Base-by-base conservation (phyloP, 2,797 vertebrate genomes). In the Pyrocephalus nanus region DNA sequence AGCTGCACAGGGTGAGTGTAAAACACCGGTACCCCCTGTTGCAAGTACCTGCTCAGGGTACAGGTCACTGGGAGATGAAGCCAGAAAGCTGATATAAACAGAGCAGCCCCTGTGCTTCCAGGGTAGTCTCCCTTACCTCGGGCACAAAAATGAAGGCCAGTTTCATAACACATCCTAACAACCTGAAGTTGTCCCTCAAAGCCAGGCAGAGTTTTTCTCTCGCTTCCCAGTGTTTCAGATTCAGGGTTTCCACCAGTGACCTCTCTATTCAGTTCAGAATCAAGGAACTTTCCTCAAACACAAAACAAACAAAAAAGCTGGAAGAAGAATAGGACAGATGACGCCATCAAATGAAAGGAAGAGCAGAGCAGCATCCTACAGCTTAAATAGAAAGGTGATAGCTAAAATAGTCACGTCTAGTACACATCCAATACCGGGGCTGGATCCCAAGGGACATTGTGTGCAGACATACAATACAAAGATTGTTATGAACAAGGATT, bases 401-500 rank as follows among this genome's bases (percentile, higher is more conserved):
- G 73, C 94, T 94, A 88, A 96, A 97, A 96, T 79, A 96, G 85
- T 96, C 70, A 88, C 16, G 64, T 84, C 88, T 90, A 90, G 83
- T 50, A 76, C 71, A 70, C 71, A 47, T 70, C 71, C 70, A 93
- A 38, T 53, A 60, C 88, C 0, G 0, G 76, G 90, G 79, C 55
- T 93, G 91, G 87, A 92, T 84, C 95, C 83, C 79, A 27, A 86
- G 89, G 88, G 94, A 93, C 95, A 84, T 67, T 92, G 86, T 95
- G 83, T 93, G 80, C 96, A 94, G 96, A 92, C 91, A 85, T 71
- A 96, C 55, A 96, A 70, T 92, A 96, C 79, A 92, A 90, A 86
- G 85, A 83, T 77, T 88, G 79, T 73, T 93, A 94, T 79, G 90
- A 96, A 71, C 83, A 82, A 85, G 71, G 80, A 96, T 96, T 97